These are phyloP conservation scores for Scortum barcoo DNA, from an alignment of 2,113 vertebrate genomes.

Conservation along the genomic window DNA sequence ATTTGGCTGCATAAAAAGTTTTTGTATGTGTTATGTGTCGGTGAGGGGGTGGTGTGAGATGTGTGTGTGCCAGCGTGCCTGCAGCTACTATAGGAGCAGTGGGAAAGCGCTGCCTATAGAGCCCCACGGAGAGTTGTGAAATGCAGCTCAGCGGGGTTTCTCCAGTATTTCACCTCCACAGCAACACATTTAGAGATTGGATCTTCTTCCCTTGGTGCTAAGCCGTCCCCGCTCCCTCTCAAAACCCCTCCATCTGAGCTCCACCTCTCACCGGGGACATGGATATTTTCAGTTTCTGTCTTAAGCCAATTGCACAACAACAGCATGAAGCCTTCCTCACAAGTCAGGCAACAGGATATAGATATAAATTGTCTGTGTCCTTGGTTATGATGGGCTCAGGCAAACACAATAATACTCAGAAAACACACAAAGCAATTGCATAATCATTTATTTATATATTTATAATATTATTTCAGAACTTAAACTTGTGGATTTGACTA, in stretches of 20 bases:
- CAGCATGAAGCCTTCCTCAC: slow-evolving; percentile 33
- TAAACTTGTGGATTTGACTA: background rate
- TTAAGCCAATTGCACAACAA: slow-evolving; percentile 47
- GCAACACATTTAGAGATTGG: slow-evolving; percentile 55
- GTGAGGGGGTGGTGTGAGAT: slow-evolving; percentile 53
- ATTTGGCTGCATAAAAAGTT: background rate
- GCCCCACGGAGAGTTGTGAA: slow-evolving; percentile 46
- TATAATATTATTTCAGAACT: background rate
- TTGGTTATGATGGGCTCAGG: background rate
- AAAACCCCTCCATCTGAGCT: slow-evolving; percentile 11
- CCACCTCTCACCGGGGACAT: slow-evolving; percentile 11
- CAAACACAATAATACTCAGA: background rate
- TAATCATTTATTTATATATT: background rate
- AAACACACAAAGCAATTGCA: background rate
- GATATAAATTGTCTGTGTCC: background rate
- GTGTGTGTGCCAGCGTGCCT: slow-evolving; percentile 22
- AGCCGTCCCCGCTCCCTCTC: slow-evolving; percentile 24
- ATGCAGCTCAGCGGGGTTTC: slow-evolving; percentile 54
- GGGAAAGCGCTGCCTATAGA: slow-evolving; percentile 51
- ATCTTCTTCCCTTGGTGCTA: slow-evolving; percentile 28
- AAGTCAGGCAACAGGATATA: background rate
- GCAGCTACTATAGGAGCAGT: slow-evolving; percentile 43
- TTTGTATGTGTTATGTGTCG: slow-evolving; percentile 6
- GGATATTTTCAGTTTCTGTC: slow-evolving; percentile 47
- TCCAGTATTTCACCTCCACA: slow-evolving; percentile 41